These are phyloP conservation scores for Plutomurus gul DNA, from an alignment of 1,140 invertebrate genomes.

Conservation along the genomic window DNA sequence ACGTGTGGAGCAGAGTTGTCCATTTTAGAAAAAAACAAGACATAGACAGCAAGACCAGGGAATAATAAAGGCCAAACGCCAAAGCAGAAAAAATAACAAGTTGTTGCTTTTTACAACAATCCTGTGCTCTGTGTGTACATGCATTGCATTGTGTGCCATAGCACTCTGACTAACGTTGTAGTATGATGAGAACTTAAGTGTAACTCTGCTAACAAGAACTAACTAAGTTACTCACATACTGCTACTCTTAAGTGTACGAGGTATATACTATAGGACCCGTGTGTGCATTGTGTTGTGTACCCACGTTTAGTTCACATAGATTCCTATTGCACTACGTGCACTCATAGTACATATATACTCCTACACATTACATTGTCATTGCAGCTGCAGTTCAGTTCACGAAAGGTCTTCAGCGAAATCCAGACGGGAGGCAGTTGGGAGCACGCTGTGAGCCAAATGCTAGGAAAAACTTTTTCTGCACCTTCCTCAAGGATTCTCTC, in stretches of 20 bases:
- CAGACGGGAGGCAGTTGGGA: neutral
- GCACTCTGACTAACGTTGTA: too few relatives aligned
- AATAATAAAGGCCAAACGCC: neutral
- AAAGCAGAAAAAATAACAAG: neutral
- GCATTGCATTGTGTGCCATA: too few relatives aligned
- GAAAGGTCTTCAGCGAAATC: neutral
- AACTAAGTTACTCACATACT: too few relatives aligned
- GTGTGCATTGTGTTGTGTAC: too few relatives aligned
- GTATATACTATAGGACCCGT: neutral
- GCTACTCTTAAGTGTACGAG: neutral
- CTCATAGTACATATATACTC: too few relatives aligned
- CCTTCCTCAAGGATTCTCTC: neutral
- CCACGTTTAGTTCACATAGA: too few relatives aligned
- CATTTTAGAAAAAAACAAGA: neutral
- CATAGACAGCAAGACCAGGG: neutral
- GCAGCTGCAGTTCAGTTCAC: too few relatives aligned
- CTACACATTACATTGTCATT: neutral
- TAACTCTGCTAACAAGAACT: neutral
- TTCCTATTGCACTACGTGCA: too few relatives aligned
- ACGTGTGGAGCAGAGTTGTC: neutral
- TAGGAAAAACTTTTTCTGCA: neutral
- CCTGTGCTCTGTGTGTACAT: too few relatives aligned
- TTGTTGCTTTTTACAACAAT: too few relatives aligned
- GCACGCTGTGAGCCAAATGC: neutral
- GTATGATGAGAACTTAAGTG: too few relatives aligned